Evolutionary conservation across 1,140 invertebrate genomes (phyloP), one percentile per base, ranked within the genome.

Genomic region (Trichoplusia ni): DNA sequence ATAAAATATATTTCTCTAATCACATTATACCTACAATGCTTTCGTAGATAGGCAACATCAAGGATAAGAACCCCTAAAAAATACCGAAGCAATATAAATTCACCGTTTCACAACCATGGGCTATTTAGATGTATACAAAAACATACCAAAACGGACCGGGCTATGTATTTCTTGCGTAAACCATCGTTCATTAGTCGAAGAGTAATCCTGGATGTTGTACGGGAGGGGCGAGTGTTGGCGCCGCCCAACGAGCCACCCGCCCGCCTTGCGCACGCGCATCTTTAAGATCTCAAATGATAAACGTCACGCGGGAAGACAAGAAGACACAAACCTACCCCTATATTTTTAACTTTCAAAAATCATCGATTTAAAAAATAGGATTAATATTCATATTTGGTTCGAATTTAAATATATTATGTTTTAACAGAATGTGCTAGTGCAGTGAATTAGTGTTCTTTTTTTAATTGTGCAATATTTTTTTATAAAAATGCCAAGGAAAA

Each of bases 401-500:
- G 3, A 4, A 56, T 18, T 16, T 33, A n/a, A 44, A 56, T n/a
- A n/a, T n/a, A n/a, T n/a, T n/a, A n/a, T n/a, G n/a, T n/a, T n/a
- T n/a, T n/a, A 46, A 42, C n/a, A 29, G 25, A 38, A 18, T 49
- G 42, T 62, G 42, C 23, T 47, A 68, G 61, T 69, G 53, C 2
- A 51, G 69, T 71, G 64, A 46, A 31, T 49, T 60, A 38, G 72
- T n/a, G n/a, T n/a, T n/a, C n/a, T n/a, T n/a, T n/a, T n/a, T n/a
- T n/a, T n/a, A n/a, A n/a, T n/a, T n/a, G n/a, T 75, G 72, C 54
- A 64, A 66, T 71, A 72, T 54, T 25, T n/a, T n/a, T n/a, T n/a
- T n/a, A n/a, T n/a, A 37, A 73, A 72, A 73, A 89, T 89, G 86
- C 86, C 86, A 0, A 77, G 86, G 51, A 89, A 89, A 83, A 73